These are phyloP conservation scores for Apodemia zela DNA, from an alignment of 2,888 invertebrate genomes.

Conservation along the genomic window DNA sequence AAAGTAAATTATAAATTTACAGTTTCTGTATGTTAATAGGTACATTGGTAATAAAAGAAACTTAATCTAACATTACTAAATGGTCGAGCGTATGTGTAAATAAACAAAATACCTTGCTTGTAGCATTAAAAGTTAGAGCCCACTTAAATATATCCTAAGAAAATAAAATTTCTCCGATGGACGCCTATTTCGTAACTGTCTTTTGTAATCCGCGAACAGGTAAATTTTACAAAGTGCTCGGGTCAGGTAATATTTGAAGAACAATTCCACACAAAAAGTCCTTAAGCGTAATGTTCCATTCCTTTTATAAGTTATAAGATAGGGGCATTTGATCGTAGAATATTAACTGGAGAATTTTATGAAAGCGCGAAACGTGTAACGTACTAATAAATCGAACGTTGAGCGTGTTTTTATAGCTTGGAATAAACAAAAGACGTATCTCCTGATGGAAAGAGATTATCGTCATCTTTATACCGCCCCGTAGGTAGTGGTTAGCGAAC, in stretches of 20 bases:
- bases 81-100: not conserved
- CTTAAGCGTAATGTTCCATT: conserved; percentile 1
- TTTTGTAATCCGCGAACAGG: conserved; percentile 21
- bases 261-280: conserved; percentile 13
- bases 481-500: too few species aligned
- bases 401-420: too few species aligned
- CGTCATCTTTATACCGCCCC: too few species aligned
- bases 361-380: not conserved
- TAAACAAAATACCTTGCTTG: not conserved
- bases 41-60: not conserved
- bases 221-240: conserved; percentile 10
- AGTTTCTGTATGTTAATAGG: too few species aligned
- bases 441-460: too few species aligned
- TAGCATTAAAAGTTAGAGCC: not conserved
- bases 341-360: not conserved
- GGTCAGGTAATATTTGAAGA: conserved; percentile 20
- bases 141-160: conserved; percentile 6
- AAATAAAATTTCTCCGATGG: not conserved
- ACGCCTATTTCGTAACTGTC: conserved; percentile 14
- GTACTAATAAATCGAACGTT: too few species aligned
- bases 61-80: not conserved
- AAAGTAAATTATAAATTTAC: too few species aligned
- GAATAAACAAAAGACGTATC: too few species aligned
- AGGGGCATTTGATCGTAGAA: conserved; percentile 2
- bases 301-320: too few species aligned